Conservation (phyloP, 2,797 vertebrate genomes). For the Acanthurus leucopareius region DNA sequence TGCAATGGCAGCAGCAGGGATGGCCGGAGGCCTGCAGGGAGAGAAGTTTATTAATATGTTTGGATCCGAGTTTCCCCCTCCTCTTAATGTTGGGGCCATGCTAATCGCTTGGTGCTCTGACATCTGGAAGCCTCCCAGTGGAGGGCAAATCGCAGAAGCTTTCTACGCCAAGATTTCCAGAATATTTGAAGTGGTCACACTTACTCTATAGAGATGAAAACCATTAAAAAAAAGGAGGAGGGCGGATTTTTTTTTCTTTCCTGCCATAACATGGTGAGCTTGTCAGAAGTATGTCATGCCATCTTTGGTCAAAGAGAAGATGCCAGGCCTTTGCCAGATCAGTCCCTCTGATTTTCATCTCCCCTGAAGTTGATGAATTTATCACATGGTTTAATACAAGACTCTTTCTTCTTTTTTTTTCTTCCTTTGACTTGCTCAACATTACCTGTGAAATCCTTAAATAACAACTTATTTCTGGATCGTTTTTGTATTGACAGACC, state of each 20-base stretch:
- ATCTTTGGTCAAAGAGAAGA: slow-evolving; percentile 67
- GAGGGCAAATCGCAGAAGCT: slow-evolving; percentile 72
- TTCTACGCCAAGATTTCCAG: slow-evolving; percentile 61
- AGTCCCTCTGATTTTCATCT: slow-evolving; percentile 69
- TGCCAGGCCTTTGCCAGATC: slow-evolving; percentile 47
- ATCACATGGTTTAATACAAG: slow-evolving; percentile 57
- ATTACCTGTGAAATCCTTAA: slow-evolving; percentile 72
- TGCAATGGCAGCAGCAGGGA: slow-evolving; percentile 61
- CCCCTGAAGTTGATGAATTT: slow-evolving; percentile 64
- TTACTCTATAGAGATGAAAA: slow-evolving; percentile 81
- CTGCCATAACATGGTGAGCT: slow-evolving; percentile 55
- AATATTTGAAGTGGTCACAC: slow-evolving; percentile 84
- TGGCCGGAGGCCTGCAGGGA: slow-evolving; percentile 63
- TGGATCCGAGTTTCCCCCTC: slow-evolving; percentile 72
- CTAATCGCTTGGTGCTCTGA: slow-evolving; percentile 83
- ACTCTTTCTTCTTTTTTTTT: slow-evolving; percentile 8
- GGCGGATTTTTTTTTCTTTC: slow-evolving; percentile 39
- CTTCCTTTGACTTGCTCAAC: slow-evolving; percentile 14
- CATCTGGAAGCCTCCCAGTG: slow-evolving; percentile 81
- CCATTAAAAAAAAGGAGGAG: slow-evolving; percentile 69
- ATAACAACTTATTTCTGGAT: slow-evolving; percentile 66
- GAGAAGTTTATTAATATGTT: slow-evolving; percentile 79
- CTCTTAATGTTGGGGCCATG: slow-evolving; percentile 76
- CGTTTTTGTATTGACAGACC: slow-evolving; percentile 69
- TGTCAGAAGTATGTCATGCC: slow-evolving; percentile 72